phyloP scores from a whole-genome alignment of 2,113 vertebrate genomes.

The Myanophis thanlyinensis region DNA sequence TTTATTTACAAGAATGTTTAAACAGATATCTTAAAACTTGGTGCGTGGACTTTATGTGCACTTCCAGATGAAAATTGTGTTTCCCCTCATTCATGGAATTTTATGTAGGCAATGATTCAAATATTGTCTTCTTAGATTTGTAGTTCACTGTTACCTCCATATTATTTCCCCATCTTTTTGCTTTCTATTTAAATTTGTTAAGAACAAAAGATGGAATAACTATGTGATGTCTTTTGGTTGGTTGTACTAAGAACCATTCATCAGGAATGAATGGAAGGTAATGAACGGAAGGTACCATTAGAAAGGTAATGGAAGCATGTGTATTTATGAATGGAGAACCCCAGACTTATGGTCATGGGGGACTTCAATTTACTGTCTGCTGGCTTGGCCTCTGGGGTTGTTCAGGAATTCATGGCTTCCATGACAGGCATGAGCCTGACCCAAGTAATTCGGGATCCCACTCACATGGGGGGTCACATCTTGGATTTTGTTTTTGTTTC shows the following conservation, averaged over 20 bases:
- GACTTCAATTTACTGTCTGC: too few relatives aligned
- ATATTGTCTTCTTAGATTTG: neutral
- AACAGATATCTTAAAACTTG: neutral
- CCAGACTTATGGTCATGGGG: too few relatives aligned
- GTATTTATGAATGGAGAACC: slow-evolving; percentile 32
- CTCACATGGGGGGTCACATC: too few relatives aligned
- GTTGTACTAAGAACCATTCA: neutral
- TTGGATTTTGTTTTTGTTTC: too few relatives aligned
- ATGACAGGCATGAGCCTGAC: too few relatives aligned
- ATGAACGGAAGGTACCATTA: too few relatives aligned
- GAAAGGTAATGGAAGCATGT: slow-evolving; percentile 24
- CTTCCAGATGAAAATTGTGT: neutral
- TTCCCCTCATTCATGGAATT: neutral
- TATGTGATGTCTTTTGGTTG: neutral
- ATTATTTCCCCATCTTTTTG: neutral
- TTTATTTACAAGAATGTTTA: neutral
- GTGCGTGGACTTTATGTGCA: neutral
- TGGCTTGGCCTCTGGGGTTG: too few relatives aligned
- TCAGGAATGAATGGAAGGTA: too few relatives aligned
- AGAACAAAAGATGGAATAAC: neutral
- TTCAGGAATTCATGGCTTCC: too few relatives aligned
- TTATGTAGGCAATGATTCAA: neutral
- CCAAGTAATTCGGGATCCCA: too few relatives aligned
- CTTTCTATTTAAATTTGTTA: neutral
- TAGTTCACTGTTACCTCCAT: neutral